Base-by-base conservation (phyloP, 37 sponge, comb jelly and placozoan species). In the Corticium candelabrum region DNA sequence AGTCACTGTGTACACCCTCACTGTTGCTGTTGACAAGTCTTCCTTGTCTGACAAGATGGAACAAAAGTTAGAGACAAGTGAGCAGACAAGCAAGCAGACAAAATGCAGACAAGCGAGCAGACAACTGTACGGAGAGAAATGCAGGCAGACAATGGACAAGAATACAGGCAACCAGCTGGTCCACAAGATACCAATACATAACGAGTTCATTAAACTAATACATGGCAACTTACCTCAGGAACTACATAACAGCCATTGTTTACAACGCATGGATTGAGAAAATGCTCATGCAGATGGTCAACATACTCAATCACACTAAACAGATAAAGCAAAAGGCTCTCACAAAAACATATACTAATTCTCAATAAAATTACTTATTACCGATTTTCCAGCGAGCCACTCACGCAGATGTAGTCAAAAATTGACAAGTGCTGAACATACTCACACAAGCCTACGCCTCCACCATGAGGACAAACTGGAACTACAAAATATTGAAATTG, bases 371-470 rank as follows among this genome's bases (percentile, higher is more conserved):
- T 86, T 33, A 40, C 85, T 11, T 85, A 88, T n/a, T 82, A 87
- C 76, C 87, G 69, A n/a, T 74, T 78, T 29, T 90, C 81, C 69
- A 70, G 81, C 11, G 57, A 81, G 0, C 85, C 91, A 68, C 87
- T 83, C n/a, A 90, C 80, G 67, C 87, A 86, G 31, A 94, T 69
- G 74, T 81, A 90, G 71, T 94, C 88, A 69, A 94, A 86, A 11
- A 86, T 3, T 3, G 87, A 78, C 37, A 90, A 74, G 71, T 94
- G 95, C 37, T 84, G 83, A 1, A 90, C 95, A 41, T 82, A 79
- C 67, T 94, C 95, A 41, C 95, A 94, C 67, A 94, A 84, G 37
- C 95, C 95, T 41, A 90, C 91, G 21, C 95, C 95, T 0, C 95
- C 95, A 33, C 87, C 95, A 41, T 94, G 95, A 31, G 95, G 95